Evolutionary conservation across 92 coral and sea anemone species (phyloP).

Genomic region (Galaxea fascicularis): DNA sequence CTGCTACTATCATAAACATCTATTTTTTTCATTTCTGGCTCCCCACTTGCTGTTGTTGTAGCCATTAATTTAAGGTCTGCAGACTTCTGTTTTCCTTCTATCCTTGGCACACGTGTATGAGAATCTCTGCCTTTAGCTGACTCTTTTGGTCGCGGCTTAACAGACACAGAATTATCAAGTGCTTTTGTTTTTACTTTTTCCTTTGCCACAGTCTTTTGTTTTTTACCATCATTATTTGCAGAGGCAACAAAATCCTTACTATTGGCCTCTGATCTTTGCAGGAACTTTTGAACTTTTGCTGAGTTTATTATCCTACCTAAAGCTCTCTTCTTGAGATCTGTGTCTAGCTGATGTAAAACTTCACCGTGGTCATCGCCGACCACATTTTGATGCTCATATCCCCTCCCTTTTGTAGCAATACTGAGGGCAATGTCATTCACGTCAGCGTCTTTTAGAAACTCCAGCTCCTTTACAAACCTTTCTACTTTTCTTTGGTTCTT

Average conservation of each 20-base stretch:
- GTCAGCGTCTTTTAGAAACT: slow-evolving; percentile 68
- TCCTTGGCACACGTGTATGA: background rate
- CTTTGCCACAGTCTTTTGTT: background rate
- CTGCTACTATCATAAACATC: background rate
- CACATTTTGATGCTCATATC: background rate
- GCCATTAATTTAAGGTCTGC: background rate
- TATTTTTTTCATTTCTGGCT: background rate
- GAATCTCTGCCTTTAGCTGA: background rate
- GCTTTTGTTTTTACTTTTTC: background rate
- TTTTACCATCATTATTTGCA: background rate
- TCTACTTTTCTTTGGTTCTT: slow-evolving; percentile 81
- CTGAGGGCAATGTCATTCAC: slow-evolving; percentile 45
- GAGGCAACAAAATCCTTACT: background rate
- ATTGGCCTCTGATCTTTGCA: slow-evolving; percentile 7
- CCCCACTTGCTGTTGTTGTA: background rate
- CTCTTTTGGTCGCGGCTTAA: background rate
- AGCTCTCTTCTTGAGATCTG: slow-evolving; percentile 30
- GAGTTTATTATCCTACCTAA: slow-evolving; percentile 36
- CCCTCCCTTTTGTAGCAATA: background rate
- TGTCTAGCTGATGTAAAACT: slow-evolving; percentile 11
- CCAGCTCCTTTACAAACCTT: slow-evolving; percentile 76
- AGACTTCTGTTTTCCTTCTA: background rate
- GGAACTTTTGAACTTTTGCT: slow-evolving; percentile 1
- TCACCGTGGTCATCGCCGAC: background rate
- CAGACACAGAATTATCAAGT: background rate